Conservation (phyloP, 2,888 invertebrate species). For the Halictus ligatus region DNA sequence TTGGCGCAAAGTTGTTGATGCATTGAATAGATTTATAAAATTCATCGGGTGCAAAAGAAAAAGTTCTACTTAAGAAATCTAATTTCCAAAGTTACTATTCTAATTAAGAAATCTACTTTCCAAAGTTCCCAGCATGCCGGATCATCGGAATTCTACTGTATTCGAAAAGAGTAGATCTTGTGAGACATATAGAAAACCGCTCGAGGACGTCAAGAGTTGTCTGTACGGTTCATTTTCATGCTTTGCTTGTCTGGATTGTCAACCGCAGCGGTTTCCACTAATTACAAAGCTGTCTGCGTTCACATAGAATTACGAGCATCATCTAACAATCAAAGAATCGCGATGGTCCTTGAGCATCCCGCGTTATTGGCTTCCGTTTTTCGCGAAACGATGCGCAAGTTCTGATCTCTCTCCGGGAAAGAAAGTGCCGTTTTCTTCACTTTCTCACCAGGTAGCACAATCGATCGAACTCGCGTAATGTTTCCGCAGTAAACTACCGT, state of each 20-base stretch:
- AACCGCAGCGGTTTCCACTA: background rate
- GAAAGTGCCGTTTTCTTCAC: background rate
- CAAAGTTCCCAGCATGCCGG: background rate
- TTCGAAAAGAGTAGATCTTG: background rate
- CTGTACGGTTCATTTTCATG: background rate
- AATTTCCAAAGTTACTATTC: background rate
- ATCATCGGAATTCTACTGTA: background rate
- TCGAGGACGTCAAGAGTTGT: background rate
- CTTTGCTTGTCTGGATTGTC: background rate
- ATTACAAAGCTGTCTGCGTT: background rate
- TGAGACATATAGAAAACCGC: background rate
- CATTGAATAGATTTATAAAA: too few relatives aligned
- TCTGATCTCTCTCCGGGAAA: background rate
- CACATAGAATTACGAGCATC: background rate
- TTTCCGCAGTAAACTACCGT: conserved; percentile 49
- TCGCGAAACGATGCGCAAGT: conserved; percentile 35
- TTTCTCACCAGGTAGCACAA: background rate
- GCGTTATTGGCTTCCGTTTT: conserved; percentile 13
- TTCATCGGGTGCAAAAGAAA: too few relatives aligned
- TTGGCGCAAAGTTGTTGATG: too few relatives aligned
- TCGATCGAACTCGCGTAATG: conserved; percentile 34
- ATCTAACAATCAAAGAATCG: background rate
- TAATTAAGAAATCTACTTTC: background rate
- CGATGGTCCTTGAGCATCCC: conserved; percentile 11
- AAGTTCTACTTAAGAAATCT: background rate